Evolutionary conservation across 2,888 invertebrate genomes (phyloP), one percentile per base, ranked within the genome.

Genomic region (Tortrix viridana): DNA sequence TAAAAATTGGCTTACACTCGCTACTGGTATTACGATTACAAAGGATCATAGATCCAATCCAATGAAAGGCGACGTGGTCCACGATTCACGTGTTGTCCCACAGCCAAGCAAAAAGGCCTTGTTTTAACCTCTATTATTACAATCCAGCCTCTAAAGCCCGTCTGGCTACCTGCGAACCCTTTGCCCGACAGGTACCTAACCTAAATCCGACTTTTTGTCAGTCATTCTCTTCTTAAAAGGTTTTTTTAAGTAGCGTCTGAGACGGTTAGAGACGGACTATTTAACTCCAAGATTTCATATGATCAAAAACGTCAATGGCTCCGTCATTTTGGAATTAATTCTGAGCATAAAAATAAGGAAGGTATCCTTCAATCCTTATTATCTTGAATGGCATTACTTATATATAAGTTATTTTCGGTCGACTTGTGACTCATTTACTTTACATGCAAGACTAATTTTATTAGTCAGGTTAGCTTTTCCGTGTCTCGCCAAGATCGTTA

Each of bases 81-180:
- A 32, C 32, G 41, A 16, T 6, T 41, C 41, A 6, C 41, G n/a
- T 41, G 14, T 6, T 41, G 41, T 12, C 44, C 18, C 18, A 12
- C 9, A 16, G 18, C 19, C 9, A 22, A 12, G 41, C 41, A 41
- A 2, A 18, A 18, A 26, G 58, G 19, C 49, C 58, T 58, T 23
- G 43, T 18, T 38, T 48, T 41, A 26, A 49, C 43, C 49, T 19
- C 43, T 18, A 26, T 9, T 20, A 50, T 0, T 14, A 22, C 58
- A 52, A 52, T 18, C 44, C 18, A 44, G 9, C 47, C 47, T 26
- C 5, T 50, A 37, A 37, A 14, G 9, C 16, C 22, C 9, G 62
- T 52, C 62, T 57, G 62, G 46, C 56, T 62, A 62, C 62, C 62
- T 62, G 62, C 44, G 50, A 53, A 53, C 53, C 56, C 56, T 56